A percentile compares a stretch with the other conserved stretches of the same genome.
Conservation (phyloP, 2,888 invertebrate genomes). For the Ernsta delagoae region DNA sequence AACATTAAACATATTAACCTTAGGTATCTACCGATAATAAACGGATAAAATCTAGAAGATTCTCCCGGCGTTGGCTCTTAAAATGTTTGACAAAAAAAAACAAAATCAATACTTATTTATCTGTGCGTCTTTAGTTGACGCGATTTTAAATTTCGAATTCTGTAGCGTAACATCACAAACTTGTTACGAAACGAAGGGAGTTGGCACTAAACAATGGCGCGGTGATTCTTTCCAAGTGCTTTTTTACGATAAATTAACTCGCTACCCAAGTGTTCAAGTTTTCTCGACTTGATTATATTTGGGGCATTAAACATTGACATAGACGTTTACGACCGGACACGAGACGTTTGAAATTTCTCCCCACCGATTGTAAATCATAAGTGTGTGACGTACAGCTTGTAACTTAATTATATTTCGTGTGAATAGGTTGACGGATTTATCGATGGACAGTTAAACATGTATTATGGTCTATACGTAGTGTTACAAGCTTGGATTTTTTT, state of each 20-base stretch:
- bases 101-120: too few relatives aligned
- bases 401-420: slow-evolving; percentile 40
- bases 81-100: too few relatives aligned
- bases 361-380: slow-evolving; percentile 50
- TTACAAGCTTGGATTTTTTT: too few relatives aligned
- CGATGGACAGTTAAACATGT: background rate
- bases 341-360: slow-evolving; percentile 47
- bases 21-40: too few relatives aligned
- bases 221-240: slow-evolving; percentile 13
- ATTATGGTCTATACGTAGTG: background rate
- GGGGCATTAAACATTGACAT: slow-evolving; percentile 39
- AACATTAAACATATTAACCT: too few relatives aligned
- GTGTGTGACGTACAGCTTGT: slow-evolving; percentile 26
- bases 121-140: too few relatives aligned
- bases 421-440: slow-evolving; percentile 32
- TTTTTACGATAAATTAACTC: slow-evolving; percentile 42
- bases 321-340: slow-evolving; percentile 49
- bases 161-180: slow-evolving; percentile 1
- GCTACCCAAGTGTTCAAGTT: slow-evolving; percentile 19
- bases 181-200: slow-evolving; percentile 11
- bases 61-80: too few relatives aligned
- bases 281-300: slow-evolving; percentile 44
- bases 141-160: too few relatives aligned
- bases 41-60: too few relatives aligned
- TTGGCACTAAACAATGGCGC: slow-evolving; percentile 4